Base-by-base conservation (phyloP, 1,140 invertebrate genomes). In the Caenorhabditis tropicalis region DNA sequence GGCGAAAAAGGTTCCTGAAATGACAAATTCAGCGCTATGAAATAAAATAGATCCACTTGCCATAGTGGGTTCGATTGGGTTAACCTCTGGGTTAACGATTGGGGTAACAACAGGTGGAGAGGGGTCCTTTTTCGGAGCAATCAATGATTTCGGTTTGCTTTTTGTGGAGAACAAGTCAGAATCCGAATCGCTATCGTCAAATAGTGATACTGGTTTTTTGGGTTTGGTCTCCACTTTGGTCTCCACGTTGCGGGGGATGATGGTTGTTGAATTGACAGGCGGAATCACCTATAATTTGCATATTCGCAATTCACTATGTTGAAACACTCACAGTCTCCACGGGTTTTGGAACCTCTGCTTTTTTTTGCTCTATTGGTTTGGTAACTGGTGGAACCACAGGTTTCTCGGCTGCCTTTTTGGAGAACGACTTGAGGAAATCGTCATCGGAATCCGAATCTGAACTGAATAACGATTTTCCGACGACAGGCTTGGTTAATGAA, bases 361-460 rank as follows among this genome's bases (percentile, higher is more conserved):
- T 29, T 6, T 21, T 24, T n/a, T 51, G 15, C 7, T 51, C 19
- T 19, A n/a, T 19, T 0, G 48, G 19, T 51, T 1, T 51, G 48
- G 53, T 56, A 2, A 27, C 21, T 36, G 58, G 3, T 31, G 33
- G 33, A 19, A 2, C 65, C 33, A 46, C 29, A 21, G 65, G 65
- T 19, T 39, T 43, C 19, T 15, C 33, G 24, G 36, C 33, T 24
- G 65, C 58, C 36, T 65, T 36, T 65, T 65, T 65, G 15, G 65
- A 21, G 21, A 74, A 74, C 19, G 65, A 43, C n/a, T 74, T 74
- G 21, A 74, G 36, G 29, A 74, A 74, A 16, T 74, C 65, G n/a
- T 74, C 65, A 24, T 74, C 65, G 15, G 65, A 74, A 46, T 74
- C 65, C 21, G 65, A 74, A 15, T 74, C 65, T 4, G 65, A 74